Percentiles rank a stretch among this genome's conserved stretches.
phyloP scores from a whole-genome alignment of 2,113 vertebrate species.

The Pipra filicauda region DNA sequence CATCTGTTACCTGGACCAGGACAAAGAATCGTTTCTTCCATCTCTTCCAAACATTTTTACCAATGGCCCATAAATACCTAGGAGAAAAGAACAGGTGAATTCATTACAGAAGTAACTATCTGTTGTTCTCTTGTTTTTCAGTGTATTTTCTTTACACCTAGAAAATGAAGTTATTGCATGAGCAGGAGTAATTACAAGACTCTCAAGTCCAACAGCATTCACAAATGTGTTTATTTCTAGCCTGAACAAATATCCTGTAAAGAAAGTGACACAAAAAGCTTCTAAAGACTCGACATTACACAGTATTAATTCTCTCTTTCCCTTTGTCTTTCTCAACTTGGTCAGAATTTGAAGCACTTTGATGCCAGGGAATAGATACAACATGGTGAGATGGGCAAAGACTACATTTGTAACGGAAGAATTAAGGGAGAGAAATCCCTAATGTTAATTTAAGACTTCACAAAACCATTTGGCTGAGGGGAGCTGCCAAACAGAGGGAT shows the following conservation, averaged over 20 bases:
- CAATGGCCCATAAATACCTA: constrained; percentile 96
- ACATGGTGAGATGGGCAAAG: background rate
- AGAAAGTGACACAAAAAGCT: background rate
- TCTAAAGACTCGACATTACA: background rate
- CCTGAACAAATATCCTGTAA: background rate
- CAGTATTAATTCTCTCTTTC: background rate
- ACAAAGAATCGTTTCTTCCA: constrained; percentile 99
- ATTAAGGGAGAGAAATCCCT: background rate
- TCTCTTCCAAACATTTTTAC: constrained; percentile 99
- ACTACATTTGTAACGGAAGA: background rate
- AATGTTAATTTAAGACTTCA: background rate
- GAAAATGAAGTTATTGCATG: background rate
- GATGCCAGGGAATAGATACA: background rate
- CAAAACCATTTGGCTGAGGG: background rate
- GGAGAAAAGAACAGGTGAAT: constrained; percentile 16
- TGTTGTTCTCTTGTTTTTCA: background rate
- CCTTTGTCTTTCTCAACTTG: background rate
- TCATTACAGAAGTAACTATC: background rate
- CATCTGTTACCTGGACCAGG: constrained; percentile 91
- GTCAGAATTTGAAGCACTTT: background rate
- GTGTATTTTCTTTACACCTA: background rate
- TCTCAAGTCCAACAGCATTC: background rate
- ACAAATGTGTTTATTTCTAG: background rate
- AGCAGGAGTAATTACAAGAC: background rate
- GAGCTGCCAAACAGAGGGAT: background rate